These are phyloP conservation scores for Lethenteron camtschaticum DNA, from an alignment of 2,113 vertebrate species.

Conservation along the genomic window DNA sequence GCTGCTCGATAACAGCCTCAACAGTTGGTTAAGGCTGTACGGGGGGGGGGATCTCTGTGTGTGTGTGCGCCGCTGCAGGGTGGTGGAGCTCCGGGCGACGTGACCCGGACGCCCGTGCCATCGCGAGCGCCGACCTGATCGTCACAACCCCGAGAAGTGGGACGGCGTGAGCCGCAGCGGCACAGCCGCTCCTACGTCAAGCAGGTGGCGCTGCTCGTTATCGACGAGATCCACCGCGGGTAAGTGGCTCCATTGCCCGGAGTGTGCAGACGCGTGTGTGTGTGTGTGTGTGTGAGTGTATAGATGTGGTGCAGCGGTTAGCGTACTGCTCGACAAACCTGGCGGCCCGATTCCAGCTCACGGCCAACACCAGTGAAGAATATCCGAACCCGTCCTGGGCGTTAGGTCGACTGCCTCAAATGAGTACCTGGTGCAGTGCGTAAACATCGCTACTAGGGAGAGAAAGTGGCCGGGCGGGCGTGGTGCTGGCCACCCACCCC, in stretches of 20 bases:
- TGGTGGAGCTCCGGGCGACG: conserved; percentile 82
- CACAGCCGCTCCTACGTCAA: conserved; percentile 89
- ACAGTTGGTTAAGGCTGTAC: too few relatives aligned
- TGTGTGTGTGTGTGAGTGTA: not conserved
- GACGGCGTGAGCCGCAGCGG: conserved; percentile 89
- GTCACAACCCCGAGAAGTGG: conserved; percentile 97
- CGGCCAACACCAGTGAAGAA: too few relatives aligned
- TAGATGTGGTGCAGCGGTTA: not conserved
- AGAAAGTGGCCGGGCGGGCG: too few relatives aligned
- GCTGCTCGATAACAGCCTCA: too few relatives aligned
- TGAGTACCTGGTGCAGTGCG: too few relatives aligned
- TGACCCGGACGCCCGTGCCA: conserved; percentile 79
- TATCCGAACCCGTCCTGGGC: too few relatives aligned
- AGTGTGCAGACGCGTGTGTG: not conserved
- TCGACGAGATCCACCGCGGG: conserved; percentile 86
- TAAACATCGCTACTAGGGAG: too few relatives aligned
- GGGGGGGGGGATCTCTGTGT: too few relatives aligned
- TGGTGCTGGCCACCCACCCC: too few relatives aligned
- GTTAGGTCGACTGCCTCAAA: too few relatives aligned
- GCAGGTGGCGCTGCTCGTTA: conserved; percentile 86
- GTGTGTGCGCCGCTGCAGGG: conserved; percentile 21
- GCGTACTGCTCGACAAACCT: too few relatives aligned
- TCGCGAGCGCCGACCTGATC: conserved; percentile 75
- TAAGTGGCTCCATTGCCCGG: conserved; percentile 16
- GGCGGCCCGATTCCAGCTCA: too few relatives aligned